A percentile compares a stretch with the other conserved stretches of the same genome.
phyloP scores from a whole-genome alignment of 2,888 invertebrate species.

The Nomada fucata region DNA sequence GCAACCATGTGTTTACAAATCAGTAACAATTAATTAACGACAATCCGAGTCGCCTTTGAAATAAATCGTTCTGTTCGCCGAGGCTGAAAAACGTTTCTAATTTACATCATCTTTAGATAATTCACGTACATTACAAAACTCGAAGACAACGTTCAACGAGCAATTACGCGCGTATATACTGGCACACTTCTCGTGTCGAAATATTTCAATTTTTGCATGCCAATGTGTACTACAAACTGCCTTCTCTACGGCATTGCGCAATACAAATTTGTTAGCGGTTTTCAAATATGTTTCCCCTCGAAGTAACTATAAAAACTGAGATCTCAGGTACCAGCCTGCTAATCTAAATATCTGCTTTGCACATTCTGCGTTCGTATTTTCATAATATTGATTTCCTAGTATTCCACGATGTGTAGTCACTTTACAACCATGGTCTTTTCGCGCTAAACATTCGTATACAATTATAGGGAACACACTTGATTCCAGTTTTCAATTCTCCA shows the following conservation, averaged over 20 bases:
- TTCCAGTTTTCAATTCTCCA: too few relatives aligned
- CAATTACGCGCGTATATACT: too few relatives aligned
- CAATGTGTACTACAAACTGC: too few relatives aligned
- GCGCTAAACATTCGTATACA: not conserved
- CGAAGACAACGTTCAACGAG: too few relatives aligned
- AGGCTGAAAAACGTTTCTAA: not conserved
- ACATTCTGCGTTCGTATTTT: not conserved
- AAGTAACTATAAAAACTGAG: too few relatives aligned
- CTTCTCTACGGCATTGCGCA: too few relatives aligned
- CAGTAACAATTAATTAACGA: not conserved
- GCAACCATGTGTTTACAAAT: not conserved
- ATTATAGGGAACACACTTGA: not conserved
- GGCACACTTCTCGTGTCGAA: too few relatives aligned
- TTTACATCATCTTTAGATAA: not conserved
- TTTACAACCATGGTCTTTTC: not conserved
- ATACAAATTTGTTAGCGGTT: too few relatives aligned
- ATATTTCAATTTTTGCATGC: too few relatives aligned
- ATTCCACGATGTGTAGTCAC: not conserved
- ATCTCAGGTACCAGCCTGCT: too few relatives aligned
- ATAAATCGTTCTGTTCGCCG: not conserved
- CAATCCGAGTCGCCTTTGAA: not conserved
- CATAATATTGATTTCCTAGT: not conserved
- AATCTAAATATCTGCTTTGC: too few relatives aligned
- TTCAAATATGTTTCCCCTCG: too few relatives aligned
- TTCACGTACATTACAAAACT: not conserved